These are phyloP conservation scores for Meliscaeva auricollis DNA, from an alignment of 2,888 invertebrate genomes.

Conservation along the genomic window DNA sequence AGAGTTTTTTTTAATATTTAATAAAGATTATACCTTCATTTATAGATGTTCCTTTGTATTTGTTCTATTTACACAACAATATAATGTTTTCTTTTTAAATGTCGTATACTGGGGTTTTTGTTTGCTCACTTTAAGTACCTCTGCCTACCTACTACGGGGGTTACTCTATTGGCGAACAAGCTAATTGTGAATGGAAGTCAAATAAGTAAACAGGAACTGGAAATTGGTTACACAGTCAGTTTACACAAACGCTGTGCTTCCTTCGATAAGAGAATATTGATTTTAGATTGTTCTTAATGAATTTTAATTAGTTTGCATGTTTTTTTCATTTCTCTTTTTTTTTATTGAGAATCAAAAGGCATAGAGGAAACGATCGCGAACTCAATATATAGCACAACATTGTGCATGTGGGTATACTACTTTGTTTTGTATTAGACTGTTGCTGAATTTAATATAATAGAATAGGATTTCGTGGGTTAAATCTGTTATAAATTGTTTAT, in stretches of 20 bases:
- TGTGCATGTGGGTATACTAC: too few species aligned
- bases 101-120: constrained; percentile 1
- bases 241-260: constrained; percentile 70
- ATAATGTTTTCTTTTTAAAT: background rate
- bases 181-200: constrained; percentile 74
- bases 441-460: too few species aligned
- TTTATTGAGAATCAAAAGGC: background rate
- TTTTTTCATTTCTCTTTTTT: constrained; percentile 16
- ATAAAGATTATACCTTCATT: background rate
- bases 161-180: constrained; percentile 31
- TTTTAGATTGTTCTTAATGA: constrained; percentile 76
- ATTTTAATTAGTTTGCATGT: constrained; percentile 74
- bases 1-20: background rate
- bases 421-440: too few species aligned
- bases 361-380: background rate
- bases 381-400: background rate
- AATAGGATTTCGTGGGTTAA: too few species aligned
- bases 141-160: background rate
- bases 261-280: constrained; percentile 76
- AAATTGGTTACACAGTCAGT: constrained; percentile 73
- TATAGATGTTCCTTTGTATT: background rate
- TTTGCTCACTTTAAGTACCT: constrained; percentile 23
- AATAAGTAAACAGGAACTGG: constrained; percentile 74
- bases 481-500: too few species aligned
- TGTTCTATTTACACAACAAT: constrained; percentile 12